Conservation (phyloP, 2,888 invertebrate genomes). For the Morpho achilles region DNA sequence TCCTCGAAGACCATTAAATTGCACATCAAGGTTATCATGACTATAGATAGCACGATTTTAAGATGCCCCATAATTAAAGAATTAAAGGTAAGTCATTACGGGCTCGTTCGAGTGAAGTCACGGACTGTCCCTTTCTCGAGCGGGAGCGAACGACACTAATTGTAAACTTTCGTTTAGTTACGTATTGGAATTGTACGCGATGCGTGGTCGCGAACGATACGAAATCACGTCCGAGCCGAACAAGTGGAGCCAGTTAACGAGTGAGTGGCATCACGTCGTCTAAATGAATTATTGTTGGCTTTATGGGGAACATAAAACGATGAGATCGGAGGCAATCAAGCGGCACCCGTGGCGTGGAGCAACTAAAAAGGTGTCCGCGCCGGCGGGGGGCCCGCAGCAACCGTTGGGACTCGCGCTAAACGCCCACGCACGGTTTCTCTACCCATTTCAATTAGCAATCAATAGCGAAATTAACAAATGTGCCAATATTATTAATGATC, state of each 20-base stretch:
- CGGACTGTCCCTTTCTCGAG: constrained; percentile 21
- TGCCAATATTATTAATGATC: constrained; percentile 29
- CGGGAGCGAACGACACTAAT: constrained; percentile 26
- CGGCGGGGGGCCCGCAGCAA: constrained; percentile 60
- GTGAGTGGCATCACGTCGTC: constrained; percentile 77
- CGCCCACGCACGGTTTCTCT: constrained; percentile 59
- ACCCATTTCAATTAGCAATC: constrained; percentile 73
- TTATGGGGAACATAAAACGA: constrained; percentile 77
- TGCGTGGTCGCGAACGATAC: constrained; percentile 20
- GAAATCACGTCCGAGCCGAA: constrained; percentile 49
- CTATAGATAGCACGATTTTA: constrained; percentile 24
- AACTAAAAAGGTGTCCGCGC: constrained; percentile 72
- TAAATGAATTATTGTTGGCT: constrained; percentile 79
- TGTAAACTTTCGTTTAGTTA: constrained; percentile 25
- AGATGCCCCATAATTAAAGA: constrained; percentile 26
- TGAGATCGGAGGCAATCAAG: constrained; percentile 77
- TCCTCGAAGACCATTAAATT: constrained; percentile 23
- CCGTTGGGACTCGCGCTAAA: constrained; percentile 60
- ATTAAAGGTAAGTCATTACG: constrained; percentile 26
- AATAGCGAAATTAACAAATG: constrained; percentile 59
- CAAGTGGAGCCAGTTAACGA: constrained; percentile 69
- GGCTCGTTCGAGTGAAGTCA: constrained; percentile 22
- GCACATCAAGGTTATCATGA: constrained; percentile 23
- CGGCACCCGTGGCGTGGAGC: constrained; percentile 71
- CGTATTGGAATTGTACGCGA: constrained; percentile 25